phyloP scores from a whole-genome alignment of 2,113 vertebrate species.

The Marmota flaviventris region DNA sequence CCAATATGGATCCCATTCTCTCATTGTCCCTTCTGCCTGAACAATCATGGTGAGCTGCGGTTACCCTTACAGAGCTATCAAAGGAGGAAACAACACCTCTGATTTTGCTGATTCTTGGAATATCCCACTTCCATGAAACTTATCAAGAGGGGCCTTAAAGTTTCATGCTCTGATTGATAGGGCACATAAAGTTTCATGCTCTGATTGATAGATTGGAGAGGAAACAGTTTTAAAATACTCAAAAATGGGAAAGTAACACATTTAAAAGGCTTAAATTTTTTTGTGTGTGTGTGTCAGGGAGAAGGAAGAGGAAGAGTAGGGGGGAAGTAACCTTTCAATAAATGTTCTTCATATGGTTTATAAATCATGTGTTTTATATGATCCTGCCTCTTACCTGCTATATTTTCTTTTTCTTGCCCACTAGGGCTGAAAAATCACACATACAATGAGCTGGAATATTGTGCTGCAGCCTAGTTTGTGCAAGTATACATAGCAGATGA shows the following conservation, averaged over 20 bases:
- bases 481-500: neutral
- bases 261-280: neutral
- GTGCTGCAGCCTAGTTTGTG: neutral
- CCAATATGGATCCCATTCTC: neutral
- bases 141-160: neutral
- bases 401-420: neutral
- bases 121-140: neutral
- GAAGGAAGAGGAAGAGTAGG: neutral
- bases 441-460: neutral
- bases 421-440: neutral
- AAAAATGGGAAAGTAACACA: neutral
- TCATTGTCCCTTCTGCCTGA: neutral
- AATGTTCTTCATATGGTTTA: neutral
- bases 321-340: neutral
- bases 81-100: neutral
- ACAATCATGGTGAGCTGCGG: accelerated
- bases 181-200: neutral
- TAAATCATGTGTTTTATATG: neutral
- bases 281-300: too few relatives aligned
- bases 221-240: neutral
- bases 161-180: neutral
- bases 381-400: neutral
- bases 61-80: neutral
- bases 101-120: neutral
- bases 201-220: neutral